These are phyloP conservation scores for Discoglossus pictus DNA, from an alignment of 2,797 vertebrate genomes.

Conservation along the genomic window DNA sequence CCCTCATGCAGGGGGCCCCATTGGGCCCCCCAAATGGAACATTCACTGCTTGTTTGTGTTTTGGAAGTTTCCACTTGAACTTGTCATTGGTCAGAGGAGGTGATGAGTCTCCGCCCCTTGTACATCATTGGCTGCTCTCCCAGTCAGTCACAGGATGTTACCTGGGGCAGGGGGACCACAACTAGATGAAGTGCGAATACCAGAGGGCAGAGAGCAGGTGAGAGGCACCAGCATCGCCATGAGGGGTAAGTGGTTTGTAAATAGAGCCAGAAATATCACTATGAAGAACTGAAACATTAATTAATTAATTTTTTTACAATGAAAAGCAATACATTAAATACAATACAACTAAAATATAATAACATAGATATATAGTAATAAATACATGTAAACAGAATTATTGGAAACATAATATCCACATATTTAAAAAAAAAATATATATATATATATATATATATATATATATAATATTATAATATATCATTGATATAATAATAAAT, in stretches of 20 bases:
- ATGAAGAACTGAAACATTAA: too few relatives aligned
- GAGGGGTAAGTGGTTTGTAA: neutral
- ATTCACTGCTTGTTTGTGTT: neutral
- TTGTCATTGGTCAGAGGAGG: neutral
- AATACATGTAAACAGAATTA: too few relatives aligned
- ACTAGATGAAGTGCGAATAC: neutral
- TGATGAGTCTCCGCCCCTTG: neutral
- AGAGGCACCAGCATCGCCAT: neutral
- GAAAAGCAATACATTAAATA: too few relatives aligned
- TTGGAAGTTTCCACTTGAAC: slow-evolving; percentile 1
- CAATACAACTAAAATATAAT: too few relatives aligned
- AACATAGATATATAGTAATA: too few relatives aligned
- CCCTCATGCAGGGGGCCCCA: neutral
- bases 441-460: too few relatives aligned
- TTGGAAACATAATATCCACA: too few relatives aligned
- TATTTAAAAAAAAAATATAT: too few relatives aligned
- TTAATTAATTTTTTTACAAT: too few relatives aligned
- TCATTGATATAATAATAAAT: too few relatives aligned
- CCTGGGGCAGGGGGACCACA: slow-evolving; percentile 1
- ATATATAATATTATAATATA: too few relatives aligned
- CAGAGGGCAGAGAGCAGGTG: neutral
- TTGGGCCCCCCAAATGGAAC: neutral
- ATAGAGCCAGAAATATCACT: too few relatives aligned
- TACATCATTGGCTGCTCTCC: neutral
- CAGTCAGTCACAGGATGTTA: neutral